phyloP scores from a whole-genome alignment of 2,888 invertebrate species.

The Tachina grossa region DNA sequence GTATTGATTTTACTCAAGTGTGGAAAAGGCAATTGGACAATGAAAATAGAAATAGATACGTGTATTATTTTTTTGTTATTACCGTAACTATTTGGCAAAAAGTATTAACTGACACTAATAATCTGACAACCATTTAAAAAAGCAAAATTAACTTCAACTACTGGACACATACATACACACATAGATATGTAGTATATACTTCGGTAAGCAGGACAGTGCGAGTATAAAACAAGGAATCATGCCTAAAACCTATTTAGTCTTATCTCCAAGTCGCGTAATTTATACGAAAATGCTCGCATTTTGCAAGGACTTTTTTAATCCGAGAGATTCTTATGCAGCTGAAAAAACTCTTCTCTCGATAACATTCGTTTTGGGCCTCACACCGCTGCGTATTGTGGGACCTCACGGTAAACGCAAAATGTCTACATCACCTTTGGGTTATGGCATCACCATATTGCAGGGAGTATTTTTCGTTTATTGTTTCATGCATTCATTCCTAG shows the following conservation, averaged over 20 bases:
- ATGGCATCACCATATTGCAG: constrained; percentile 77
- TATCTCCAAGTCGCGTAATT: background rate
- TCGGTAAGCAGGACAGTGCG: background rate
- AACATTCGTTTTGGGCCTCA: constrained; percentile 79
- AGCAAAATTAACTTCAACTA: constrained; percentile 12
- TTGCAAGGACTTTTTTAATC: constrained; percentile 76
- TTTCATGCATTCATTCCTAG: constrained; percentile 77
- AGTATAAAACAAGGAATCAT: constrained; percentile 53
- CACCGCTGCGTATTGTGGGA: constrained; percentile 78
- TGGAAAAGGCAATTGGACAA: too few relatives aligned
- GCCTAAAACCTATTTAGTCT: constrained; percentile 37
- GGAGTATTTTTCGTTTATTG: constrained; percentile 79
- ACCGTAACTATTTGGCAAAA: background rate
- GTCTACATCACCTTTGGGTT: constrained; percentile 76
- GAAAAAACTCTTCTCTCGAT: constrained; percentile 78
- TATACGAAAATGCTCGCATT: constrained; percentile 59
- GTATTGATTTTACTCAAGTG: too few relatives aligned
- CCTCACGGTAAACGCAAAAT: constrained; percentile 73
- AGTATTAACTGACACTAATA: constrained; percentile 14
- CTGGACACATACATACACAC: background rate
- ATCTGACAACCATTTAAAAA: constrained; percentile 42
- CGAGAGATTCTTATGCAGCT: constrained; percentile 80
- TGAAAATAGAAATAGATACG: too few relatives aligned
- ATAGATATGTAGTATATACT: too few relatives aligned
- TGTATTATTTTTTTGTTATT: background rate